Evolutionary conservation across 2,113 vertebrate genomes (phyloP).

Genomic region (Perca fluviatilis): DNA sequence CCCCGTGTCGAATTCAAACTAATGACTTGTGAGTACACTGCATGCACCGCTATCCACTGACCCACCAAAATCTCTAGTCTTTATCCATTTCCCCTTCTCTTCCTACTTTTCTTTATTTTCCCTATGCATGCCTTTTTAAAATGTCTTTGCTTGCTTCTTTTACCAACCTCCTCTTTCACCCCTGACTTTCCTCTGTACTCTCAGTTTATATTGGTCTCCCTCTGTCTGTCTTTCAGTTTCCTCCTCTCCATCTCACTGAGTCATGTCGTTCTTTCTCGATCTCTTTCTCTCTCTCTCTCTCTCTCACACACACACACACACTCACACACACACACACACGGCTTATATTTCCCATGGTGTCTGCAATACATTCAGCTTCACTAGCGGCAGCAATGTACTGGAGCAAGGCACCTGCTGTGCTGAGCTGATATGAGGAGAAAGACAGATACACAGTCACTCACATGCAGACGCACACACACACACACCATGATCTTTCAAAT

Average conservation of each 20-base stretch:
- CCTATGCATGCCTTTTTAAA: conserved; percentile 13
- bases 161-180: conserved; percentile 30
- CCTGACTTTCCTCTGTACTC: conserved; percentile 36
- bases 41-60: conserved; percentile 11
- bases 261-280: conserved; percentile 48
- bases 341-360: conserved; percentile 78
- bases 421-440: conserved; percentile 76
- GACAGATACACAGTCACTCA: conserved; percentile 22
- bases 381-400: conserved; percentile 68
- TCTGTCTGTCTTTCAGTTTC: conserved; percentile 51
- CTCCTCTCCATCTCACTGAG: conserved; percentile 51
- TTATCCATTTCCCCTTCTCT: conserved; percentile 22
- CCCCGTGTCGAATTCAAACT: conserved; percentile 55
- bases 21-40: conserved; percentile 48
- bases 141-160: conserved; percentile 29
- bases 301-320: conserved; percentile 5
- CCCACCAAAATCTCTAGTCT: conserved; percentile 24
- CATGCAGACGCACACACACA: conserved; percentile 32
- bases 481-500: conserved; percentile 25
- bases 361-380: conserved; percentile 73
- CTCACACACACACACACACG: conserved; percentile 33
- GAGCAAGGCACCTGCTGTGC: conserved; percentile 78
- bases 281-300: neutral
- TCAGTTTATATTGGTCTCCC: conserved; percentile 44
- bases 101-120: conserved; percentile 1